Evolutionary conservation across 2,113 vertebrate species (phyloP).

Genomic region (Orycteropus afer): DNA sequence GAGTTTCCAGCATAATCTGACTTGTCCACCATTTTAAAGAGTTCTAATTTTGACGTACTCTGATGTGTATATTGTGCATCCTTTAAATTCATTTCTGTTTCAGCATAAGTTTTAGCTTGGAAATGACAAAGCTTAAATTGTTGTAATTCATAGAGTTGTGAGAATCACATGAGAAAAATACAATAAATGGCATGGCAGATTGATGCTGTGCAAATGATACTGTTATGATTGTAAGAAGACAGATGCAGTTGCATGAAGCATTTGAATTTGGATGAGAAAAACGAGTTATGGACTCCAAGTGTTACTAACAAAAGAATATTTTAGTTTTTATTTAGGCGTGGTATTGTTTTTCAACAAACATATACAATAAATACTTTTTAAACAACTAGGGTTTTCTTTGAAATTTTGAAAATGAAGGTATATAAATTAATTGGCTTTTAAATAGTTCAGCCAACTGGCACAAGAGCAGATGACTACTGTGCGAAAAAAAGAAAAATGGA

Average conservation of each 20-base stretch:
- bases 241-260: neutral
- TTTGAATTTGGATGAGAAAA: constrained; percentile 53
- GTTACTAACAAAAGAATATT: constrained; percentile 41
- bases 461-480: constrained; percentile 73
- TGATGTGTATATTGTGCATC: neutral
- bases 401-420: constrained; percentile 50
- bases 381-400: constrained; percentile 50
- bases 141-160: neutral
- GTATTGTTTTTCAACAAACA: constrained; percentile 53
- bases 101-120: neutral
- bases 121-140: constrained; percentile 9
- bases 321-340: constrained; percentile 48
- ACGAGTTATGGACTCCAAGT: constrained; percentile 49
- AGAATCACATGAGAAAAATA: constrained; percentile 13
- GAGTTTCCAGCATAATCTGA: neutral
- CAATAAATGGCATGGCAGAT: neutral
- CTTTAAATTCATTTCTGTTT: constrained; percentile 30
- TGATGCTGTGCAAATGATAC: neutral
- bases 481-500: constrained; percentile 73
- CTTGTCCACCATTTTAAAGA: neutral
- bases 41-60: constrained; percentile 37
- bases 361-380: constrained; percentile 53
- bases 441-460: constrained; percentile 62
- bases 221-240: neutral
- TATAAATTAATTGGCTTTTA: constrained; percentile 57